phyloP scores from a whole-genome alignment of 2,113 vertebrate species.

The Hoplias malabaricus region DNA sequence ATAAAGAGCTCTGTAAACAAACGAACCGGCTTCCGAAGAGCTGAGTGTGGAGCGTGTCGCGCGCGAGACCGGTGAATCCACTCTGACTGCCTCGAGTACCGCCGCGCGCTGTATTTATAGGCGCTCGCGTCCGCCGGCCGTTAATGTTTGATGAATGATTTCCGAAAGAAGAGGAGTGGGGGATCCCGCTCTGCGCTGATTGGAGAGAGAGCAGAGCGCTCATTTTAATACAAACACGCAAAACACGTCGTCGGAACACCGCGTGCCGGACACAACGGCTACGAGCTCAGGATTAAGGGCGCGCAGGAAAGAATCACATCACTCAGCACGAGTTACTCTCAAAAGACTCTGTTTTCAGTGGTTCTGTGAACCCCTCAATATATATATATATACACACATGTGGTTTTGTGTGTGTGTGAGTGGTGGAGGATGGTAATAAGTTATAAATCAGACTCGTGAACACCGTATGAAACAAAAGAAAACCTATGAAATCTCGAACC shows the following conservation, averaged over 20 bases:
- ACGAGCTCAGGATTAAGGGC: not conserved
- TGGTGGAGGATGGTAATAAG: no score
- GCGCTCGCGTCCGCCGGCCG: conserved; percentile 51
- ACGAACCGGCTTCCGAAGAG: no score
- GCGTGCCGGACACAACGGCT: not conserved
- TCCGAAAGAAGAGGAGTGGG: conserved; percentile 78
- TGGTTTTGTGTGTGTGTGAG: no score
- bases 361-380: no score
- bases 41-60: no score
- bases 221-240: conserved; percentile 71
- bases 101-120: conserved; percentile 75
- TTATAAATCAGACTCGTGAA: no score
- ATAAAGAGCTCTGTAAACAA: no score
- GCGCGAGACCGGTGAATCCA: no score
- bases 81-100: conserved; percentile 62
- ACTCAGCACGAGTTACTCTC: not conserved
- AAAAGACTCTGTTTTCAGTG: no score
- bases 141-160: conserved; percentile 81
- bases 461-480: no score
- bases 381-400: no score
- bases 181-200: conserved; percentile 67
- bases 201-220: conserved; percentile 65
- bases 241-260: conserved; percentile 61
- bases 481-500: no score
- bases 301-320: not conserved